Base-by-base conservation (phyloP, 2,113 vertebrate species). In the Hippolais icterina region DNA sequence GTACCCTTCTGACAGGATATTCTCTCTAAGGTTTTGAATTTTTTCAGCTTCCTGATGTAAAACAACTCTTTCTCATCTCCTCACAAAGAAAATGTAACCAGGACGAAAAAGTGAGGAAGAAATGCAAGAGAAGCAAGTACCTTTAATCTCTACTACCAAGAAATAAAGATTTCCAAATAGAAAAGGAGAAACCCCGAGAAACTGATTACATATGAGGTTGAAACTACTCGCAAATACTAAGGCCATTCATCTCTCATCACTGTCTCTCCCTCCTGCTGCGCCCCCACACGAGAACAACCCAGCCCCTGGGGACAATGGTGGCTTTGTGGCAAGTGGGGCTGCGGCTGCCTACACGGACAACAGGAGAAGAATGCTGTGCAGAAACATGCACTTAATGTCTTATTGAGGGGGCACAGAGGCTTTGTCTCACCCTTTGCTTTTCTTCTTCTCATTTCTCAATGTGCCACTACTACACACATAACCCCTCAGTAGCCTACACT, bases 241-340 rank as follows among this genome's bases (percentile, higher is more conserved):
- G 52, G 53, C 60, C 61, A 90, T 94, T 97, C 90, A 96, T 95
- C 89, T 88, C 78, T 80, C 66, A 59, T 77, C 13, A 41, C 60
- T 54, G 39, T 61, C 90, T 87, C 60, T 83, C 76, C 44, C 71
- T 86, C 88, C 88, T 0, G 3, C 89, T 91, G 87, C 1, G 6
- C 91, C 84, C 89, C 93, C 69, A 84, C 81, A 90, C 0, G 4
- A 92, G 90, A 92, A 59, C 69, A 92, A 47, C 56, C 5, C 12
- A 92, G 60, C 56, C 89, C 69, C 28, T 71, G 72, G 56, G 91
- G 85, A 96, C 94, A 96, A 94, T 93, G 72, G 90, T 90, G 71
- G 88, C 96, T 97, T 96, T 97, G 96, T 97, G 85, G 64, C 0
- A 1, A 93, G 90, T 1, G 9, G 46, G 87, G 87, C 90, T 74